Percentiles rank a stretch among this genome's conserved stretches.
These are phyloP conservation scores for Poicephalus meyeri DNA, from an alignment of 2,113 vertebrate genomes.

Conservation along the genomic window DNA sequence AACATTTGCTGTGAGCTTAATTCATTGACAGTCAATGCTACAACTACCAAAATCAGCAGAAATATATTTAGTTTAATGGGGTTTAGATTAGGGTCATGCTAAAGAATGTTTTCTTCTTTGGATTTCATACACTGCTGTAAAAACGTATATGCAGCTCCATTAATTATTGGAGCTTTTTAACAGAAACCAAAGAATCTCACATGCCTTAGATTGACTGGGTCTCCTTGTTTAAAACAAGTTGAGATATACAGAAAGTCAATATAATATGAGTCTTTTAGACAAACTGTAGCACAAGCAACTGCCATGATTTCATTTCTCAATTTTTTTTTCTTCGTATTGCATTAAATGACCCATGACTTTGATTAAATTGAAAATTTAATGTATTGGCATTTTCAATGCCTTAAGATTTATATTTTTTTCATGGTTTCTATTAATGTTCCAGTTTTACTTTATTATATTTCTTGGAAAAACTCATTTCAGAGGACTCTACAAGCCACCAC, in stretches of 20 bases:
- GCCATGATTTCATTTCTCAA: neutral
- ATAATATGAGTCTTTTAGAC: neutral
- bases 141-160: neutral
- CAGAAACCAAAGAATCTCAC: neutral
- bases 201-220: neutral
- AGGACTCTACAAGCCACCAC: neutral
- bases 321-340: constrained; percentile 51
- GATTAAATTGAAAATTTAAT: constrained; percentile 65
- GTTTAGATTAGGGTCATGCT: neutral
- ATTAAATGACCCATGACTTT: constrained; percentile 50
- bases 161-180: neutral
- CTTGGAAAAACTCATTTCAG: neutral
- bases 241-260: neutral
- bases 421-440: constrained; percentile 35
- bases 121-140: neutral
- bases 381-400: constrained; percentile 12
- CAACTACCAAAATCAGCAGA: neutral
- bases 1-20: neutral
- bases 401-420: constrained; percentile 42
- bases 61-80: neutral
- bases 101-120: neutral
- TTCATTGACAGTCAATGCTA: neutral
- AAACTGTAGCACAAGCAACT: neutral
- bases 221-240: neutral
- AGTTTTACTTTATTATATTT: constrained; percentile 11